phyloP scores from a whole-genome alignment of 2,113 vertebrate genomes.

The Tachuris rubrigastra region DNA sequence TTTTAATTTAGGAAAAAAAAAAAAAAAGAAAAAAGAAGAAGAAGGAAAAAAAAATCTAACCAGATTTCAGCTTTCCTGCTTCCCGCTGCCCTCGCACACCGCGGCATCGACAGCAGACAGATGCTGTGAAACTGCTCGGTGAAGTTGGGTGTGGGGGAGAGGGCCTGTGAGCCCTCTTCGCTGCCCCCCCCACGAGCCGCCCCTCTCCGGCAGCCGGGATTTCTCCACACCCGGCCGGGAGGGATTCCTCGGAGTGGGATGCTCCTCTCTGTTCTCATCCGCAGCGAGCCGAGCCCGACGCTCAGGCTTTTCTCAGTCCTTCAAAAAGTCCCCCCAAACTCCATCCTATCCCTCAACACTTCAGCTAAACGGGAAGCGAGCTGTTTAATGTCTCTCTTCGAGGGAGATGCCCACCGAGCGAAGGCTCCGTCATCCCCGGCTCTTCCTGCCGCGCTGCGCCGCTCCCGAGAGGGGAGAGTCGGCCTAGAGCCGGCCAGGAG shows the following conservation, averaged over 20 bases:
- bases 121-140: not conserved
- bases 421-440: not conserved
- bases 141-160: not conserved
- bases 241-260: not conserved
- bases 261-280: not conserved
- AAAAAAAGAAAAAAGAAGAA: rapidly evolving
- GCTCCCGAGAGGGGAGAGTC: not conserved
- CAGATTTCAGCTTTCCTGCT: not conserved
- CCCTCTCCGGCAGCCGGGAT: not conserved
- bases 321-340: not conserved
- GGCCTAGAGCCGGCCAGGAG: not conserved
- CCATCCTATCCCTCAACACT: not conserved
- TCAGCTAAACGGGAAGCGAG: not conserved
- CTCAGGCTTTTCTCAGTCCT: not conserved
- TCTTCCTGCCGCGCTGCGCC: not conserved
- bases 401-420: not conserved
- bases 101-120: not conserved
- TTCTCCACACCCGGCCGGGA: not conserved
- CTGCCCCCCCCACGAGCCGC: too few relatives aligned
- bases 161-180: not conserved
- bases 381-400: rapidly evolving
- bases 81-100: not conserved
- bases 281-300: rapidly evolving
- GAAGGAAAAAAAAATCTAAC: rapidly evolving
- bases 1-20: too few relatives aligned